phyloP scores from a whole-genome alignment of 2,113 vertebrate species.

The Equus przewalskii region DNA sequence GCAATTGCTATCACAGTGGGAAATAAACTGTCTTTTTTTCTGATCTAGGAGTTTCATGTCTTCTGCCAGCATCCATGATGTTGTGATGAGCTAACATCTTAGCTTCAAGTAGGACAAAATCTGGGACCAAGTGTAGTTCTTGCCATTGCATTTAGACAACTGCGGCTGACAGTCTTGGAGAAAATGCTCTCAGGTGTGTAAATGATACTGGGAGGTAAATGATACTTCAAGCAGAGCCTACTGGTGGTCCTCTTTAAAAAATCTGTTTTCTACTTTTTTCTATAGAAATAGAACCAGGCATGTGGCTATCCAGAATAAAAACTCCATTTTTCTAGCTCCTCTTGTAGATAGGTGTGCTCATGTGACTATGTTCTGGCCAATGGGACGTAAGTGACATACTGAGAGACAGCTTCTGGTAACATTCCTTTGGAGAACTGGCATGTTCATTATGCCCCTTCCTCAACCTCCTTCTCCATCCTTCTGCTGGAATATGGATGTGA shows the following conservation, averaged over 20 bases:
- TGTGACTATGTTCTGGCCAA: fast-evolving
- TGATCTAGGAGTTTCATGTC: not conserved
- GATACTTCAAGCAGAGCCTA: not conserved
- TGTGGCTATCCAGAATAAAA: not conserved
- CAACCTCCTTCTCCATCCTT: not conserved
- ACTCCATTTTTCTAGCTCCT: not conserved
- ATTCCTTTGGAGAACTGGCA: fast-evolving
- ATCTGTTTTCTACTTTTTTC: not conserved
- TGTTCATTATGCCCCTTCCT: fast-evolving
- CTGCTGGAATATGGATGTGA: fast-evolving
- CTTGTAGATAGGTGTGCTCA: fast-evolving
- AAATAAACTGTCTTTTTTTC: not conserved
- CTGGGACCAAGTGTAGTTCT: not conserved
- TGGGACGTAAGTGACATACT: not conserved
- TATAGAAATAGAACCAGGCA: not conserved
- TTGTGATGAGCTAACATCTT: not conserved
- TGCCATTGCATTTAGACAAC: not conserved
- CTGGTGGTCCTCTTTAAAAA: not conserved
- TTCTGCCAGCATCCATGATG: not conserved
- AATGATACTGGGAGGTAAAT: not conserved
- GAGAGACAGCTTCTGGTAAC: not conserved
- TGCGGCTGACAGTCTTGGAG: not conserved
- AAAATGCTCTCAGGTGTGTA: not conserved
- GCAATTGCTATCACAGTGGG: not conserved
- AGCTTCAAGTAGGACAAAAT: not conserved